Evolutionary conservation across 37 sponge, comb jelly and placozoan species (phyloP).

Genomic region (Ianthella basta): DNA sequence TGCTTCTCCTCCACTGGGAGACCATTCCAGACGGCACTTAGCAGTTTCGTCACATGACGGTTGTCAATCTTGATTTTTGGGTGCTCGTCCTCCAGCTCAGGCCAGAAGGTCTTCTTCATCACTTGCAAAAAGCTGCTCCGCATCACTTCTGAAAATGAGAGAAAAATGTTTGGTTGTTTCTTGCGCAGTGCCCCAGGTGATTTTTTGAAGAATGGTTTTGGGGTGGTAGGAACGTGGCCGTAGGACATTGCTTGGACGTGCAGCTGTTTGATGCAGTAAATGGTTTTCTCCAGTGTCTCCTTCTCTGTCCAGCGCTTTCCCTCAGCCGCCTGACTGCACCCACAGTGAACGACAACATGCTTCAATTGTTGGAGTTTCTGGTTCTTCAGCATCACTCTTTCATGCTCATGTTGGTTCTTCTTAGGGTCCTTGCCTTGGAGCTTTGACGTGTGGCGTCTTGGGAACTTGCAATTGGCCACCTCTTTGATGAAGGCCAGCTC

Average conservation of each 20-base stretch:
- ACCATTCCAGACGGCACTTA: constrained; percentile 14
- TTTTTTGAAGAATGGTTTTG: not conserved
- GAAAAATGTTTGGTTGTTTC: constrained; percentile 12
- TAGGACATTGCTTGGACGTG: not conserved
- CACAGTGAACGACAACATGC: not conserved
- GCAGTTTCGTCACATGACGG: constrained; percentile 6
- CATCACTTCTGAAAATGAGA: constrained; percentile 11
- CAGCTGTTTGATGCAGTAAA: not conserved
- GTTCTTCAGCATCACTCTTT: constrained; percentile 10
- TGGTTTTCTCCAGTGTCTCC: not conserved
- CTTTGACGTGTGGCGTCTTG: no score
- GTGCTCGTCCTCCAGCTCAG: not conserved
- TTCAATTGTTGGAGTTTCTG: not conserved
- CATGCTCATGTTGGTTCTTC: not conserved
- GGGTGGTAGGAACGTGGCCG: not conserved
- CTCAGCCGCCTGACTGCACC: not conserved
- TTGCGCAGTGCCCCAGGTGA: not conserved
- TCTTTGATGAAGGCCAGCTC: no score
- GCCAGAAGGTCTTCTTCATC: not conserved
- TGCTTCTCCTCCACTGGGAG: not conserved
- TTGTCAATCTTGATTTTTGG: not conserved
- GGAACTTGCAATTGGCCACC: no score
- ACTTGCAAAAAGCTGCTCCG: not conserved
- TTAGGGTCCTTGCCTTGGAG: no score
- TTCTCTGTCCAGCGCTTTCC: constrained; percentile 10